Conservation (phyloP, 2,888 invertebrate species). For the Pelosia muscerda region DNA sequence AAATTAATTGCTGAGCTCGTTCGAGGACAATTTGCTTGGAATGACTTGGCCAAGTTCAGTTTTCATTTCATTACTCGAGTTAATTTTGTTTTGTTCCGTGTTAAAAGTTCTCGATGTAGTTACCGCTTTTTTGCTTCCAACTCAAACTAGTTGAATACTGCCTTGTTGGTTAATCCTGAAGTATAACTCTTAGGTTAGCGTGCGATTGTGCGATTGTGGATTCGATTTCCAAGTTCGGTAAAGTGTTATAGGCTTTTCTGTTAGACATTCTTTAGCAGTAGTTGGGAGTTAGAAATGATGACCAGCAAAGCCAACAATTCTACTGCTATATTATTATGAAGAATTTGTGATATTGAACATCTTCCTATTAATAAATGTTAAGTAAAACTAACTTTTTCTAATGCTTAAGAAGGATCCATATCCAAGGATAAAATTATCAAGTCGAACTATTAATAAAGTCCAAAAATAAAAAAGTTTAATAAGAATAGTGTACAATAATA, state of each 20-base stretch:
- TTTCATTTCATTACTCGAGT: constrained; percentile 34
- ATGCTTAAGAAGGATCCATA: too few species aligned
- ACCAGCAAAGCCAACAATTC: neutral
- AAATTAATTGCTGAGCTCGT: constrained; percentile 34
- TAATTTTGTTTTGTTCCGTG: constrained; percentile 25
- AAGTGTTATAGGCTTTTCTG: neutral
- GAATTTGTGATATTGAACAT: too few species aligned
- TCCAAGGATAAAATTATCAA: too few species aligned
- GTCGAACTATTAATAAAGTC: too few species aligned
- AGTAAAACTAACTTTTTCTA: too few species aligned
- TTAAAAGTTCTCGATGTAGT: constrained; percentile 21
- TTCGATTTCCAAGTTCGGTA: neutral
- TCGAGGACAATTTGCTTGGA: constrained; percentile 33
- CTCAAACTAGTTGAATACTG: neutral
- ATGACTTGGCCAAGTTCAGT: constrained; percentile 21
- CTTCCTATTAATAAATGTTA: too few species aligned
- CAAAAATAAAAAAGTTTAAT: too few species aligned
- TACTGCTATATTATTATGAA: neutral
- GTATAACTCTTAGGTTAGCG: neutral
- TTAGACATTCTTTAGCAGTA: neutral
- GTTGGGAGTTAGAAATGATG: neutral
- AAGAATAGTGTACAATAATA: too few species aligned
- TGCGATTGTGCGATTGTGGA: neutral
- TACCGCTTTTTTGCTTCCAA: neutral
- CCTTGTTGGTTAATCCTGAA: neutral